Evolutionary conservation across 2,113 vertebrate genomes (phyloP), one percentile per base, ranked within the genome.

Genomic region (Motacilla tschutschensis): DNA sequence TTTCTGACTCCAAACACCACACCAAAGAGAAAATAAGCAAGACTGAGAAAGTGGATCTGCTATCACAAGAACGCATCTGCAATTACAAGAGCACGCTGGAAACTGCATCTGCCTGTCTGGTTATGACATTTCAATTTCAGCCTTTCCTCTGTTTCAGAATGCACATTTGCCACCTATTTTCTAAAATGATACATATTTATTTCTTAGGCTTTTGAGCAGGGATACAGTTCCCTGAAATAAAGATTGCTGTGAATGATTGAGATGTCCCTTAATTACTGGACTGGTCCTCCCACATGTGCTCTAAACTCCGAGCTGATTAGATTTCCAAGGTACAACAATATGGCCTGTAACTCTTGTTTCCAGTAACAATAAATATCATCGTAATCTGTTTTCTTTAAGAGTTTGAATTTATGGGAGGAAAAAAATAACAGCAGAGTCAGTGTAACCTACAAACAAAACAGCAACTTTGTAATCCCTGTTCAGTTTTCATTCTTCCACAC

Each of bases 51-150:
- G 78, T 5, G 36, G 69, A 73, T 90, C 75, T 77, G 67, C 46
- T 63, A 33, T 77, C 47, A 70, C 43, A 35, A 17, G 43, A 83
- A 58, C 2, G 0, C 62, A 46, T 70, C 76, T 79, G 64, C 62
- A 80, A 67, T 83, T 74, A 80, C 33, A 41, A 58, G 15, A 79
- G 21, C 54, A 22, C 1, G 14, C 41, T 50, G 74, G 64, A 90
- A 94, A 80, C 43, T 83, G 76, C 58, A 62, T 83, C 72, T 91
- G 72, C 84, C 72, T 88, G 62, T 65, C 72, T 87, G 51, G 59
- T 77, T 83, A 71, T 63, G 72, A 84, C 75, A 80, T 79, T 74
- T 85, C 89, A 86, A 92, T 91, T 90, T 60, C 43, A 93, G 48
- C 22, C 14, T 73, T 73, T 73, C 67, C 48, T 76, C 73, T 81